A percentile compares a stretch with the other conserved stretches of the same genome.
Conservation (phyloP, 2,113 vertebrate genomes). For the Sinocyclocheilus anshuiensis region DNA sequence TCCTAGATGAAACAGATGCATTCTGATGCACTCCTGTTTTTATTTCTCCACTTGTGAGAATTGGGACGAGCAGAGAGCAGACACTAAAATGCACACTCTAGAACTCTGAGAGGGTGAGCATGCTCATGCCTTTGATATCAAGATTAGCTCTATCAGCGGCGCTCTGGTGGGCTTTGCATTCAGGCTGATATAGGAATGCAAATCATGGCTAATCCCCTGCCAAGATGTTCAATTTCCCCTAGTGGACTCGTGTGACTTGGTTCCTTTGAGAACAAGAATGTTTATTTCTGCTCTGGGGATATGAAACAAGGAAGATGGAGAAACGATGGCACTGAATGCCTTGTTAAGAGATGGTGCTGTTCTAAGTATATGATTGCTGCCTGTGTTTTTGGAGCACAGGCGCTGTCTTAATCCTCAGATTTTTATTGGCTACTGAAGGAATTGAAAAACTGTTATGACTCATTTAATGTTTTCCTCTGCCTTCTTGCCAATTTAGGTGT, state of each 20-base stretch:
- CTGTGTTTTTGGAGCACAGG: slow-evolving; percentile 26
- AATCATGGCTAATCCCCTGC: slow-evolving; percentile 64
- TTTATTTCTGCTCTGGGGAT: background rate
- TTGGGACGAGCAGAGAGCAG: slow-evolving; percentile 34
- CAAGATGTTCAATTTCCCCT: slow-evolving; percentile 46
- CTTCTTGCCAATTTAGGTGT: slow-evolving; percentile 49
- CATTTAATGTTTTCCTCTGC: slow-evolving; percentile 50
- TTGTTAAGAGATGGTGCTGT: slow-evolving; percentile 7
- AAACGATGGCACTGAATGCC: background rate
- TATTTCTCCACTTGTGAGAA: slow-evolving; percentile 40
- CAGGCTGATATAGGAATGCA: slow-evolving; percentile 65
- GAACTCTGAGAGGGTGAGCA: slow-evolving; percentile 53
- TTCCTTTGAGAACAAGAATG: slow-evolving; percentile 7
- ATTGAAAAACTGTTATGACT: slow-evolving; percentile 52
- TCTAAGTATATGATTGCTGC: slow-evolving; percentile 24
- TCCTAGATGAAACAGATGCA: slow-evolving; percentile 8
- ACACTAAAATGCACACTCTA: slow-evolving; percentile 58
- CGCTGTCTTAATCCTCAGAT: slow-evolving; percentile 45
- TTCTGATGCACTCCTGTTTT: background rate
- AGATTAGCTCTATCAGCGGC: slow-evolving; percentile 67
- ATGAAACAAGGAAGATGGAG: slow-evolving; percentile 13
- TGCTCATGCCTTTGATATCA: slow-evolving; percentile 64
- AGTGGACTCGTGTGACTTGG: slow-evolving; percentile 47
- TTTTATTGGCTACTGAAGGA: slow-evolving; percentile 44
- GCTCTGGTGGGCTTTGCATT: slow-evolving; percentile 52